A percentile compares a stretch with the other conserved stretches of the same genome.
Evolutionary conservation across 2,113 vertebrate genomes (phyloP).

Genomic region (Rhinoderma darwinii): DNA sequence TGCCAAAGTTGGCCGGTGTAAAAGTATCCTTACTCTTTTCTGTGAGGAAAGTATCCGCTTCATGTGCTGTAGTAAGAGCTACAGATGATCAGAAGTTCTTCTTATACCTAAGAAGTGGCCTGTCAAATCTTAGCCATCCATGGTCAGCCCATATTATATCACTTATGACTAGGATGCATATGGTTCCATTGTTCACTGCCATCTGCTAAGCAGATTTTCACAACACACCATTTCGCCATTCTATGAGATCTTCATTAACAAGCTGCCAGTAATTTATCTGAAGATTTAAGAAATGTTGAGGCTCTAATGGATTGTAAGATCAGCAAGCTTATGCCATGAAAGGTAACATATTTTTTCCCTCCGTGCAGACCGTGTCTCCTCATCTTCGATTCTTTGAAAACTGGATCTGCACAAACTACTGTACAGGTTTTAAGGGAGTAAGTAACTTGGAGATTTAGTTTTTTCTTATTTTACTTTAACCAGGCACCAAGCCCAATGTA

Average conservation of each 20-base stretch:
- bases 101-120: too few relatives aligned
- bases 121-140: too few relatives aligned
- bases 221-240: background rate
- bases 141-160: too few relatives aligned
- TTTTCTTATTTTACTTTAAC: constrained; percentile 60
- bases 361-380: constrained; percentile 89
- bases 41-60: background rate
- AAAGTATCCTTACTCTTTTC: too few relatives aligned
- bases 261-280: too few relatives aligned
- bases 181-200: too few relatives aligned
- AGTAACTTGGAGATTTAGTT: constrained; percentile 70
- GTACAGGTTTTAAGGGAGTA: constrained; percentile 92
- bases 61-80: background rate
- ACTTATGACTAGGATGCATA: too few relatives aligned
- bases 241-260: too few relatives aligned
- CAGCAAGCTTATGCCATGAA: background rate
- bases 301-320: background rate
- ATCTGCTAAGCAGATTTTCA: too few relatives aligned
- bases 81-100: background rate
- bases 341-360: constrained; percentile 58
- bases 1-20: too few relatives aligned
- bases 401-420: constrained; percentile 85
- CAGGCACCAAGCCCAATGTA: background rate
- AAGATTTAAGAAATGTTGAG: too few relatives aligned
- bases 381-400: constrained; percentile 92